Conservation (phyloP, 2,888 invertebrate genomes). For the Phalera bucephala region DNA sequence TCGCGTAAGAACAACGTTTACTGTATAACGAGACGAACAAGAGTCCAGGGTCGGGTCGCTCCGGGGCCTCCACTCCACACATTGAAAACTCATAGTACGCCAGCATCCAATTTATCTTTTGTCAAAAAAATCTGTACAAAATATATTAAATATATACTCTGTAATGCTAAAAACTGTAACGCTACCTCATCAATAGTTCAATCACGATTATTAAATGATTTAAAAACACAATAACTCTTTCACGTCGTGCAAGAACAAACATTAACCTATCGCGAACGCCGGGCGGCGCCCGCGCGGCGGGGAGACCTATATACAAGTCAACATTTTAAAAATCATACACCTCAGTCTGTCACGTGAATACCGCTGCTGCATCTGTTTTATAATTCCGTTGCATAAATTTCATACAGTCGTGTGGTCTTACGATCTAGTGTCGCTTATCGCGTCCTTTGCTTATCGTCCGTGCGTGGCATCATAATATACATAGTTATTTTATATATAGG, state of each 20-base stretch:
- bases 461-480: slow-evolving; percentile 79
- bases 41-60: slow-evolving; percentile 65
- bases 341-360: slow-evolving; percentile 53
- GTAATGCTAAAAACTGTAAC: slow-evolving; percentile 83
- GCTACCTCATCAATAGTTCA: slow-evolving; percentile 81
- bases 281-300: slow-evolving; percentile 30
- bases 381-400: slow-evolving; percentile 73
- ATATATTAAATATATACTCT: slow-evolving; percentile 84
- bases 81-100: slow-evolving; percentile 82
- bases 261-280: slow-evolving; percentile 65
- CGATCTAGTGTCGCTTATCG: slow-evolving; percentile 66
- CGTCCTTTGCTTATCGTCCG: slow-evolving; percentile 82
- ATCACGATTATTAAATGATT: slow-evolving; percentile 82
- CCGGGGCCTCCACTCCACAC: slow-evolving; percentile 72
- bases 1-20: slow-evolving; percentile 43
- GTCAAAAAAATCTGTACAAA: slow-evolving; percentile 84
- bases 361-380: slow-evolving; percentile 67
- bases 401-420: slow-evolving; percentile 68
- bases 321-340: slow-evolving; percentile 71
- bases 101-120: slow-evolving; percentile 84
- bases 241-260: slow-evolving; percentile 78
- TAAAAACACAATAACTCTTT: slow-evolving; percentile 81
- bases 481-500: slow-evolving; percentile 61
- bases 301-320: slow-evolving; percentile 78
- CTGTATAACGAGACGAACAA: slow-evolving; percentile 56